Conservation (phyloP, 1,140 invertebrate species). For the Drusus annulatus region DNA sequence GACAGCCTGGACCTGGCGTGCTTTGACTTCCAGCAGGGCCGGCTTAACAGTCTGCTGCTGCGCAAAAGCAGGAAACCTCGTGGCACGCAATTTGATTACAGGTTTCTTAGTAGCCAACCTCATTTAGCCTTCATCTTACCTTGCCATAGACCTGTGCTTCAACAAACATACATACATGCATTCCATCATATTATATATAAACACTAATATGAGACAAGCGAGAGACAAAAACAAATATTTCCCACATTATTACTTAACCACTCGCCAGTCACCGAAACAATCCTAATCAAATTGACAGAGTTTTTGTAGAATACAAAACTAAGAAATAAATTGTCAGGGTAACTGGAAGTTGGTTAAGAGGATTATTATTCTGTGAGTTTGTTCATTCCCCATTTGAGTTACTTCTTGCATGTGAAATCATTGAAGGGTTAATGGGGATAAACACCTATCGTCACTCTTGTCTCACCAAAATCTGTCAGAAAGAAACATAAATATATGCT, state of each 20-base stretch:
- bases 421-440: too few species aligned
- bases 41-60: slow-evolving; percentile 77
- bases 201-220: slow-evolving; percentile 13
- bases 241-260: background rate
- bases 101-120: slow-evolving; percentile 64
- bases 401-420: too few species aligned
- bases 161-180: slow-evolving; percentile 2
- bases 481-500: too few species aligned
- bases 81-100: slow-evolving; percentile 77
- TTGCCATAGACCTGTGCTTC: slow-evolving; percentile 40
- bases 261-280: too few species aligned
- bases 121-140: slow-evolving; percentile 35
- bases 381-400: too few species aligned
- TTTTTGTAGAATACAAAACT: too few species aligned
- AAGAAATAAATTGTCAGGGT: too few species aligned
- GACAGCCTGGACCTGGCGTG: slow-evolving; percentile 85
- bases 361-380: too few species aligned
- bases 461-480: too few species aligned
- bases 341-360: too few species aligned
- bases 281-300: too few species aligned
- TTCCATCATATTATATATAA: slow-evolving; percentile 1
- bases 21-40: slow-evolving; percentile 88
- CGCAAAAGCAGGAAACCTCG: slow-evolving; percentile 78
- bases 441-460: too few species aligned
- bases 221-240: slow-evolving; percentile 41